Evolutionary conservation across 2,888 invertebrate genomes (phyloP), one percentile per base, ranked within the genome.

Genomic region (Noctua fimbriata): DNA sequence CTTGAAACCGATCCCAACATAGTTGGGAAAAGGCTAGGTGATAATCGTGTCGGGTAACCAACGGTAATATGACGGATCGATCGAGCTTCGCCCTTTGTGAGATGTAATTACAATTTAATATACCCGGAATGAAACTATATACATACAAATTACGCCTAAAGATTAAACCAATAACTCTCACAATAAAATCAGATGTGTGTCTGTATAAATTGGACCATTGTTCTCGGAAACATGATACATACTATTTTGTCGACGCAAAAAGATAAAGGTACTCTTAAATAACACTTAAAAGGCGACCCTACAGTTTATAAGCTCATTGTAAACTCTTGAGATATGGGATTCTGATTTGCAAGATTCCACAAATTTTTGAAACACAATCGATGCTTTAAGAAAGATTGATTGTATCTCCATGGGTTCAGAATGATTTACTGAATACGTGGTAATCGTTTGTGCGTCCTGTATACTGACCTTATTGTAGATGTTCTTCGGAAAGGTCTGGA

Each of bases 211-310:
- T 60, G 16, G 55, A 36, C 2, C 16, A 2, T 44, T 60, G 7
- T 84, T 78, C 58, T 78, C 6, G 47, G 52, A 67, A 84, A 84
- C 32, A 21, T 5, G 24, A 78, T 41, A 52, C 36, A 1, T 52
- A 36, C 12, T 32, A 9, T 16, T 60, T 69, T 2, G 44, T 60
- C 16, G 2, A 21, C 16, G 49, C 14, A n/a, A 81, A 10, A 73
- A 41, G 28, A 77, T 41, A 67, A 67, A 60, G 44, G 69, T 14
- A 9, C 52, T 21, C 49, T 78, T 81, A 78, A 78, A 83, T 83
- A 63, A 78, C 66, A 67, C 60, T 83, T 32, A 14, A 60, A 83
- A 78, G 47, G 79, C 65, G 24, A 36, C 2, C 24, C 14, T 10
- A 24, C 24, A 58, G 36, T 77, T 81, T 69, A 77, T 77, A 32